Evolutionary conservation across 2,113 vertebrate species (phyloP).

Genomic region (Dissostichus mawsoni): DNA sequence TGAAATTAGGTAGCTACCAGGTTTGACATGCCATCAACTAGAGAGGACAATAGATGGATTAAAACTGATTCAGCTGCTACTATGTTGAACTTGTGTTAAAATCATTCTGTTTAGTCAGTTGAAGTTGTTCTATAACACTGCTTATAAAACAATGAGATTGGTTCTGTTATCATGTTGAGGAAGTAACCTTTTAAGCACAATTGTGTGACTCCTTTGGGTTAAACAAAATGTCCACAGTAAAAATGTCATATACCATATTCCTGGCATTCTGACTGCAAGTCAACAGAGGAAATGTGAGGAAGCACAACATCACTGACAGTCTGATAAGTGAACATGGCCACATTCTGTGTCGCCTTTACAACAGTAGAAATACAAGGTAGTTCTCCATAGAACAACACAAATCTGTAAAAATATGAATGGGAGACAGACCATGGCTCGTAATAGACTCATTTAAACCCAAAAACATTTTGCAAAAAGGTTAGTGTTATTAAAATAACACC

Average conservation of each 20-base stretch:
- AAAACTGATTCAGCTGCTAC: neutral
- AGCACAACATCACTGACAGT: neutral
- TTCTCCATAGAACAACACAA: neutral
- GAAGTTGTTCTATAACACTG: neutral
- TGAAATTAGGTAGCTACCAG: neutral
- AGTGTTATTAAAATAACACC: neutral
- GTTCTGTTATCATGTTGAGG: neutral
- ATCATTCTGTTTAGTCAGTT: neutral
- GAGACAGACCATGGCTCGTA: neutral
- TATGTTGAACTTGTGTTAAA: neutral
- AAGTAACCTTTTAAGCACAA: neutral
- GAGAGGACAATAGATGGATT: neutral
- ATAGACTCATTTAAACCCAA: neutral
- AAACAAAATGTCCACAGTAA: neutral
- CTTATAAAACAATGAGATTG: neutral
- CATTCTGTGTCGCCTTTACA: neutral
- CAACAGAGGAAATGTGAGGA: slow-evolving; percentile 1
- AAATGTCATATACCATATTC: neutral
- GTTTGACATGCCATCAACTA: neutral
- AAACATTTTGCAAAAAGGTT: neutral
- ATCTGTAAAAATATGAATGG: neutral
- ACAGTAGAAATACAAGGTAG: neutral
- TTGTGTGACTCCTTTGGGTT: neutral
- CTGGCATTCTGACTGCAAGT: neutral
- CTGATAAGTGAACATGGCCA: neutral